A percentile compares a stretch with the other conserved stretches of the same genome.
Evolutionary conservation across 2,888 invertebrate genomes (phyloP).

Genomic region (Allacma fusca): DNA sequence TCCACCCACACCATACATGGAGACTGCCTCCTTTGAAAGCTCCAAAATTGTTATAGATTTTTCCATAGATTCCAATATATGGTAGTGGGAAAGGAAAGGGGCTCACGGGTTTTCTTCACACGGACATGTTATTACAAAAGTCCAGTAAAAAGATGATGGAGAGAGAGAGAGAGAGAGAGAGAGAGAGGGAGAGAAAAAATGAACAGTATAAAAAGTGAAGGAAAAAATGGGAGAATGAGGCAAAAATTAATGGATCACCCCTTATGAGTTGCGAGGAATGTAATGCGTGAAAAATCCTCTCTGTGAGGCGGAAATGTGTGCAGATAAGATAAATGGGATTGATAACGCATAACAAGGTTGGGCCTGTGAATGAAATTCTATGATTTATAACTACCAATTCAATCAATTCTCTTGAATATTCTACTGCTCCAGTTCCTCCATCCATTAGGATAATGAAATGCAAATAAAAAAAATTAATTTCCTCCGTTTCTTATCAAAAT

Average conservation of each 20-base stretch:
- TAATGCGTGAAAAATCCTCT: background rate
- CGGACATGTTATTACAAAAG: too few species aligned
- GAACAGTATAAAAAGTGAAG: slow-evolving; percentile 4
- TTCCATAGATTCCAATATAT: too few species aligned
- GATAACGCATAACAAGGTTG: slow-evolving; percentile 10
- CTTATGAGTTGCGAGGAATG: background rate
- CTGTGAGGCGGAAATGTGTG: slow-evolving; percentile 8
- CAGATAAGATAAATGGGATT: slow-evolving; percentile 18
- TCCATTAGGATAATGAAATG: slow-evolving; percentile 16
- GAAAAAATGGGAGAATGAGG: slow-evolving; percentile 3
- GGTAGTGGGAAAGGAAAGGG: too few species aligned
- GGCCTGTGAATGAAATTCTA: background rate
- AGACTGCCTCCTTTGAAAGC: too few species aligned
- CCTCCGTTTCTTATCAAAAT: background rate
- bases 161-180: slow-evolving; percentile 14
- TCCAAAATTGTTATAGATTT: too few species aligned
- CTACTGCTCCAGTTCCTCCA: background rate
- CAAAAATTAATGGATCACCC: background rate
- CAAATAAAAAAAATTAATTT: slow-evolving; percentile 17
- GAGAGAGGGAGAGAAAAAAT: background rate
- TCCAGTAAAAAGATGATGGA: background rate
- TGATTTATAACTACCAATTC: slow-evolving; percentile 8
- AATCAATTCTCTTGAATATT: background rate
- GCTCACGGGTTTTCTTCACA: too few species aligned
- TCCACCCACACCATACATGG: too few species aligned